Conservation (phyloP, 2,888 invertebrate genomes). For the Caenorhabditis sp. region DNA sequence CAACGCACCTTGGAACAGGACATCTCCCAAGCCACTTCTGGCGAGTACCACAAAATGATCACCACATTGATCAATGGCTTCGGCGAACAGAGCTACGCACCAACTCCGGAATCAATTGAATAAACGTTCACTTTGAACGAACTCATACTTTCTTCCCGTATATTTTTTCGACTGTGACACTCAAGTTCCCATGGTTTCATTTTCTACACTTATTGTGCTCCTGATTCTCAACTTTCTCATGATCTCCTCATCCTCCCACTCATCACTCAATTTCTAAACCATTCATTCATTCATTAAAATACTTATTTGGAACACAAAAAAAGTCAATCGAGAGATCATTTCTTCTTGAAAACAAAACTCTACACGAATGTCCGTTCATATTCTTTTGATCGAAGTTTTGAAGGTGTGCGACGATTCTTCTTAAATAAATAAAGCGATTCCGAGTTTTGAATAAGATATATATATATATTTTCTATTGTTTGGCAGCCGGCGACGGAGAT, state of each 20-base stretch:
- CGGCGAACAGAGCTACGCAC: conserved; percentile 42
- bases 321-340: conserved; percentile 39
- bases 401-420: background rate
- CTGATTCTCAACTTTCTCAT: background rate
- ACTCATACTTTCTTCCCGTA: too few relatives aligned
- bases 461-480: background rate
- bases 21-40: conserved; percentile 80
- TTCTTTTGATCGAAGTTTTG: conserved; percentile 32
- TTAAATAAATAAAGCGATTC: conserved; percentile 27
- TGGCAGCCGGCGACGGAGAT: conserved; percentile 32
- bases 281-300: conserved; percentile 7
- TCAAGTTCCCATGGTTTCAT: too few relatives aligned
- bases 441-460: too few relatives aligned
- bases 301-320: conserved; percentile 32
- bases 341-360: conserved; percentile 25
- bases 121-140: background rate
- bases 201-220: background rate
- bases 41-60: conserved; percentile 81
- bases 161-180: too few relatives aligned
- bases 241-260: background rate
- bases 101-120: conserved; percentile 59
- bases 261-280: conserved; percentile 2
- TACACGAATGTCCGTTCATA: conserved; percentile 58
- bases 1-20: conserved; percentile 79
- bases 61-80: conserved; percentile 63